Evolutionary conservation across 2,888 invertebrate species (phyloP).

Genomic region (Ametastegia equiseti): DNA sequence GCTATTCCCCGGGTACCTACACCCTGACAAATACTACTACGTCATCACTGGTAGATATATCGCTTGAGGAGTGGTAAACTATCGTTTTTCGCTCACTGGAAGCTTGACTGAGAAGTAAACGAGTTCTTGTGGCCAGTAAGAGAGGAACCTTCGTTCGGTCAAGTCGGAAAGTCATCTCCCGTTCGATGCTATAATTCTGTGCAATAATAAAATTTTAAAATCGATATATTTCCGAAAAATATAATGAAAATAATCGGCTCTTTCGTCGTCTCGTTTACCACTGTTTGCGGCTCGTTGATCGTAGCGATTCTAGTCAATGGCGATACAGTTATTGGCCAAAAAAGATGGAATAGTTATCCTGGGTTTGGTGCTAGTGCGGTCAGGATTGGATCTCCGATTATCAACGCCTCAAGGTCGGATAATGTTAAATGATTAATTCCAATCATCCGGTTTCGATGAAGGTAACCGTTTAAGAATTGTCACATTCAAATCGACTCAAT

Average conservation of each 20-base stretch:
- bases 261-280: background rate
- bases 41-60: background rate
- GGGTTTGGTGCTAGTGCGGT: background rate
- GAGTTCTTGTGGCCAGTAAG: slow-evolving; percentile 58
- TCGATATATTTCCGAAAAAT: background rate
- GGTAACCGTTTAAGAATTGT: background rate
- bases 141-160: slow-evolving; percentile 56
- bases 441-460: too few relatives aligned
- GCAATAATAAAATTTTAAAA: background rate
- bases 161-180: background rate
- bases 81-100: slow-evolving; percentile 56
- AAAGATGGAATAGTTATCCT: background rate
- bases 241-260: background rate
- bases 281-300: slow-evolving; percentile 18
- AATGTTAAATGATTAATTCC: background rate
- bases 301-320: slow-evolving; percentile 34
- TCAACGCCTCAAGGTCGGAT: slow-evolving; percentile 12
- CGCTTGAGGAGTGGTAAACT: slow-evolving; percentile 51
- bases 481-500: background rate
- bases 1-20: background rate
- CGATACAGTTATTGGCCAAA: background rate
- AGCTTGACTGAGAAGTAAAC: slow-evolving; percentile 38
- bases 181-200: background rate
- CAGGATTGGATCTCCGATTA: background rate
- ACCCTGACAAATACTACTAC: too few relatives aligned